A percentile compares a stretch with the other conserved stretches of the same genome.
These are phyloP conservation scores for Papilio aristodemus DNA, from an alignment of 1,140 invertebrate genomes.

Conservation along the genomic window DNA sequence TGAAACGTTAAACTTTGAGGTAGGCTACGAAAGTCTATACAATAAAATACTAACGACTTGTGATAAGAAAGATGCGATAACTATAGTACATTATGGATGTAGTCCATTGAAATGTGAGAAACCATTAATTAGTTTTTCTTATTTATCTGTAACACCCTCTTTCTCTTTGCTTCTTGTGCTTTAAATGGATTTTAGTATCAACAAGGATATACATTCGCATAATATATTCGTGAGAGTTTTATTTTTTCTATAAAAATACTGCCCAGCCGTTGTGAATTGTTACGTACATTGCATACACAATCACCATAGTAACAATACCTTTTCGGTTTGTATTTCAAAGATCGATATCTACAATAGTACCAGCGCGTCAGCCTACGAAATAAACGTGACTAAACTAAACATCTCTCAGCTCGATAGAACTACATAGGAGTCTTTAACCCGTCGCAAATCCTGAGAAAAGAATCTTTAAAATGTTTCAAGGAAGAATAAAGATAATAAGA, in stretches of 20 bases:
- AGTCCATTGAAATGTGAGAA: too few species aligned
- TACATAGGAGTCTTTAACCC: slow-evolving; percentile 49
- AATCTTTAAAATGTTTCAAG: slow-evolving; percentile 51
- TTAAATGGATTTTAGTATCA: too few species aligned
- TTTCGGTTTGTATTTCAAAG: slow-evolving; percentile 13
- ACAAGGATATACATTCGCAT: not conserved
- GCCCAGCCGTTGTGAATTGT: slow-evolving; percentile 3
- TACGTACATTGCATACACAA: slow-evolving; percentile 17
- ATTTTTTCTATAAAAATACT: slow-evolving; percentile 5
- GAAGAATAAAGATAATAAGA: slow-evolving; percentile 48
- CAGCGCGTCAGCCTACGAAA: not conserved
- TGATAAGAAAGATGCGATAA: too few species aligned
- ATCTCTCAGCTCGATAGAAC: not conserved
- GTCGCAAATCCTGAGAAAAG: slow-evolving; percentile 55
- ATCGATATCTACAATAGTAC: not conserved
- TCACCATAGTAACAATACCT: slow-evolving; percentile 3
- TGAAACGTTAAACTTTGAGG: slow-evolving; percentile 65
- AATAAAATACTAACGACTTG: too few species aligned
- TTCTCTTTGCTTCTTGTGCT: too few species aligned
- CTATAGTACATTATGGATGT: too few species aligned
- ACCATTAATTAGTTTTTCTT: too few species aligned
- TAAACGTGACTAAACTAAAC: slow-evolving; percentile 17
- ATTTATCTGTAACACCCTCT: too few species aligned
- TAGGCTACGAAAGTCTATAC: slow-evolving; percentile 16
- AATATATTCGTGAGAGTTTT: not conserved